phyloP scores from a whole-genome alignment of 35 echinoderm and acorn worm genomes.

The Heliocidaris tuberculata region DNA sequence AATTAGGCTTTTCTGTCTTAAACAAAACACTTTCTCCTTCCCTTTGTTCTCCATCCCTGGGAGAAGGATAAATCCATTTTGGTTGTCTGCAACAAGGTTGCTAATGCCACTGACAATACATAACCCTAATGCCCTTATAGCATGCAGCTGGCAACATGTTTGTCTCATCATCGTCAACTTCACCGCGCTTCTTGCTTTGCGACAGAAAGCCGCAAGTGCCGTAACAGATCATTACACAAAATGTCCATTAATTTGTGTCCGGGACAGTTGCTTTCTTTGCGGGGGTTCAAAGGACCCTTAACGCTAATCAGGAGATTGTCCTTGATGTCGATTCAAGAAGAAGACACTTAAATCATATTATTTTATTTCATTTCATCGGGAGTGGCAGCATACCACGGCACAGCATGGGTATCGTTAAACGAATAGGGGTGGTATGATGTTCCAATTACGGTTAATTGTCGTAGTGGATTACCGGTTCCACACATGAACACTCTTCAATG shows the following conservation, averaged over 20 bases:
- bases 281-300: background rate
- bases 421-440: background rate
- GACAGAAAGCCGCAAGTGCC: background rate
- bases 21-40: background rate
- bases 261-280: background rate
- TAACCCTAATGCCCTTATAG: background rate
- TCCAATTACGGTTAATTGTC: background rate
- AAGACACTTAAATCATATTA: background rate
- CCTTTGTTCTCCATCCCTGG: background rate
- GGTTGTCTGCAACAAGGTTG: background rate
- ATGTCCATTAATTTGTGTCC: background rate
- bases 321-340: background rate
- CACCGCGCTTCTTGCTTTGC: background rate
- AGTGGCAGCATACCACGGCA: background rate
- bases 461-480: background rate
- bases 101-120: background rate
- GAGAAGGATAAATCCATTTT: background rate
- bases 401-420: background rate
- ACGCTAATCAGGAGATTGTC: background rate
- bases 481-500: background rate
- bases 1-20: background rate
- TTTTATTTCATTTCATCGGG: background rate
- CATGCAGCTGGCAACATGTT: background rate
- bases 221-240: conserved; percentile 11
- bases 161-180: conserved; percentile 1